Conservation (phyloP, 2,797 vertebrate genomes). For the Balearica regulorum region DNA sequence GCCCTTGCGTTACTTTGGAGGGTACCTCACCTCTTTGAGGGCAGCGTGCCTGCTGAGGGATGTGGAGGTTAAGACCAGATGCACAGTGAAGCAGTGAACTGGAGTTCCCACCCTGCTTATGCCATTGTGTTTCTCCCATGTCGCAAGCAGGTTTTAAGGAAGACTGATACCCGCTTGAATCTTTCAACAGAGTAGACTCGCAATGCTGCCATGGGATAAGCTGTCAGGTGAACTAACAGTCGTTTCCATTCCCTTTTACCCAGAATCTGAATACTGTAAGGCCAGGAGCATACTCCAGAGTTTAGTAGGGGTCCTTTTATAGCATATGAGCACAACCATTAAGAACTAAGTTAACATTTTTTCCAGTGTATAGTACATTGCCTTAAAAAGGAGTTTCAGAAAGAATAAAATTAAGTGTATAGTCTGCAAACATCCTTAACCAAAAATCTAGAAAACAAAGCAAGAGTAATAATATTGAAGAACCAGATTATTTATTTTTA, state of each 20-base stretch:
- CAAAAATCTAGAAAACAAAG: not conserved
- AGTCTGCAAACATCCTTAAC: not conserved
- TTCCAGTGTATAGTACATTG: not conserved
- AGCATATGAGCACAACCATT: not conserved
- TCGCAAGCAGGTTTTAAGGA: not conserved
- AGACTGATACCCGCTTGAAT: not conserved
- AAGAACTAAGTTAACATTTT: not conserved
- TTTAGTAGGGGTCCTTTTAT: not conserved
- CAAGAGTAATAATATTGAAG: not conserved
- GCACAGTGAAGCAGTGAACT: not conserved
- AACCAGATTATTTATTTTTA: not conserved
- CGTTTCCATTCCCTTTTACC: not conserved
- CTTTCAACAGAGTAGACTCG: not conserved
- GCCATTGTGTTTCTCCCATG: not conserved
- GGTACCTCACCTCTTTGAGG: not conserved
- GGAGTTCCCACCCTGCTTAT: not conserved
- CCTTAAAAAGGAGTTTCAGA: not conserved
- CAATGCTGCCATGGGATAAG: not conserved
- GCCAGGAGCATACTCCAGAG: not conserved
- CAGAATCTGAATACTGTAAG: not conserved
- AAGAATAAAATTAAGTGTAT: not conserved
- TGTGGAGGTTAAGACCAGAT: not conserved
- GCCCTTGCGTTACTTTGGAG: not conserved
- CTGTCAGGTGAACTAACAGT: not conserved
- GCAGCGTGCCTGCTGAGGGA: rapidly evolving